Base-by-base conservation (phyloP, 2,797 vertebrate species). In the Emydoidea blandingii region DNA sequence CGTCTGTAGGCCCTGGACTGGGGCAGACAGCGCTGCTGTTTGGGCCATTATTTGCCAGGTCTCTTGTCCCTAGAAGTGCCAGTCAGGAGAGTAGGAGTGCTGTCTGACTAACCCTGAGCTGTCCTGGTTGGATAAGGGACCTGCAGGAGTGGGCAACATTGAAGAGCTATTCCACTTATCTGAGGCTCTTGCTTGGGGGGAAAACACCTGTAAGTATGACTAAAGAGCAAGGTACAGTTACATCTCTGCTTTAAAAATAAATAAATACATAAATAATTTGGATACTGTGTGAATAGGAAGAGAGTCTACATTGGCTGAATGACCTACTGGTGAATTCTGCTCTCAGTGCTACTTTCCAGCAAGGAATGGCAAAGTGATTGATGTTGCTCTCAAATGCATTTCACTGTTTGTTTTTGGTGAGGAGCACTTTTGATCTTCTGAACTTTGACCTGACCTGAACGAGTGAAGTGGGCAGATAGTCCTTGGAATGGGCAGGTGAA, bases 391-490 rank as follows among this genome's bases (percentile, higher is more conserved):
- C 81, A 25, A 6, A 83, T n/a, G 29, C 47, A 25, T 2, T 11
- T 27, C n/a, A 11, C 31, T 79, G 74, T 49, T 59, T 27, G 29
- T 37, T n/a, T n/a, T 79, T 18, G 47, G 16, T 29, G 50, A 52
- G 29, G 50, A 12, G 23, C 16, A 9, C 16, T 50, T 56, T n/a
- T 86, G 44, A 49, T n/a, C 44, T 41, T n/a, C 19, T 72, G 68
- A 41, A 72, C 68, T 72, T 72, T 41, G 68, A 72, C n/a, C 68
- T 25, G 65, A 72, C 19, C n/a, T 41, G 37, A 41, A 11, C 5
- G 9, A 72, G 68, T 11, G 68, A 72, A 5, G 16, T 31, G 3
- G 6, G 25, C 14, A 12, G 57, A 18, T 0, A 1, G 29, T 18
- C 27, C 47, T 29, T n/a, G 76, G 25, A 9, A 29, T 4, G 8